Evolutionary conservation across 1,140 invertebrate species (phyloP).

Genomic region (Octopus sinensis): DNA sequence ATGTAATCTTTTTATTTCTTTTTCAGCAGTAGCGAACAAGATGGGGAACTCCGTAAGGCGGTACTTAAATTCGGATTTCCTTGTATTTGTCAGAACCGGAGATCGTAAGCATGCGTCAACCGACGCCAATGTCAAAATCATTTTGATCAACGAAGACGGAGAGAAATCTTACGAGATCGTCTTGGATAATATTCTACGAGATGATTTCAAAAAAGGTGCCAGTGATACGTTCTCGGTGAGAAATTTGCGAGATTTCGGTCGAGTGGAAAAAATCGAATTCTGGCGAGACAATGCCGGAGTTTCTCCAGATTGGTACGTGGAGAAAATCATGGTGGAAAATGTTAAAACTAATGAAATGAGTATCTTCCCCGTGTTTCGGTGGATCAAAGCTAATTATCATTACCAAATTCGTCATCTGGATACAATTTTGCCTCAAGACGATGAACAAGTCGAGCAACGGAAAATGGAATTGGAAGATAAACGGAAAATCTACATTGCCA

Average conservation of each 20-base stretch:
- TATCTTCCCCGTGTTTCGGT: slow-evolving; percentile 58
- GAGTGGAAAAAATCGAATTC: slow-evolving; percentile 49
- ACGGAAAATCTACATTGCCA: slow-evolving; percentile 48
- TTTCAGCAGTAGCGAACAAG: neutral
- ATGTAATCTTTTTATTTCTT: neutral
- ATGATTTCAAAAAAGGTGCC: slow-evolving; percentile 57
- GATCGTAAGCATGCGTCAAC: slow-evolving; percentile 56
- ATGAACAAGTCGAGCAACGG: slow-evolving; percentile 51
- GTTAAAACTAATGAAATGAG: slow-evolving; percentile 44
- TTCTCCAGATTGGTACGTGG: slow-evolving; percentile 57
- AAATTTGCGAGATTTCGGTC: slow-evolving; percentile 39
- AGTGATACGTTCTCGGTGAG: slow-evolving; percentile 46
- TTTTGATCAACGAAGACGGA: slow-evolving; percentile 49
- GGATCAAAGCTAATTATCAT: slow-evolving; percentile 54
- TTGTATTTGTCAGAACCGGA: slow-evolving; percentile 56
- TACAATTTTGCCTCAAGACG: slow-evolving; percentile 57
- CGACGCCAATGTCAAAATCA: slow-evolving; percentile 53
- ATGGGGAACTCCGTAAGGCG: neutral
- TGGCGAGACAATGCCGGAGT: slow-evolving; percentile 56
- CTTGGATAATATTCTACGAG: slow-evolving; percentile 51
- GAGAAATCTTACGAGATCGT: slow-evolving; percentile 40
- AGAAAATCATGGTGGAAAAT: slow-evolving; percentile 54
- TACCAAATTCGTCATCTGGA: slow-evolving; percentile 58
- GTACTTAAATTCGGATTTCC: slow-evolving; percentile 27
- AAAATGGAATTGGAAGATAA: slow-evolving; percentile 54